These are phyloP conservation scores for Synanthedon andrenaeformis DNA, from an alignment of 2,888 invertebrate genomes.

Conservation along the genomic window DNA sequence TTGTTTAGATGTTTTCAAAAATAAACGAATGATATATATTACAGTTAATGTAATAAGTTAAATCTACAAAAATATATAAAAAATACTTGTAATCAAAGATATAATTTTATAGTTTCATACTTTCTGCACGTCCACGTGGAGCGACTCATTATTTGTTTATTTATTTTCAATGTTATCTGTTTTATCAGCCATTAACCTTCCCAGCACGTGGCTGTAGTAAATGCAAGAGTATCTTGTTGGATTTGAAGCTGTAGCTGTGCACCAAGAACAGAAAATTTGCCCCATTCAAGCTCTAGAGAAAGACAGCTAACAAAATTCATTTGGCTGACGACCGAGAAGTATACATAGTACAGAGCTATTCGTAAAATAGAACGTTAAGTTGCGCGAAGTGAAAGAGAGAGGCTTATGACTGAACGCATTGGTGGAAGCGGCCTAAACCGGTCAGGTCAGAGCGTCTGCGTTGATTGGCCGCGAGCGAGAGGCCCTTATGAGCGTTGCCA, in stretches of 20 bases:
- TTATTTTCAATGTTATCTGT: constrained; percentile 58
- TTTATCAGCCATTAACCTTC: constrained; percentile 64
- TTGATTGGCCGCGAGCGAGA: constrained; percentile 48
- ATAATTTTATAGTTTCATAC: too few species aligned
- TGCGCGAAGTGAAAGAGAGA: constrained; percentile 42
- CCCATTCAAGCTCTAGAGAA: constrained; percentile 69
- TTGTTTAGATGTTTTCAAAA: too few species aligned
- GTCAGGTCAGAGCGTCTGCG: constrained; percentile 63
- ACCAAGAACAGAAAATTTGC: constrained; percentile 60
- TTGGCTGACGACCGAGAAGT: constrained; percentile 69
- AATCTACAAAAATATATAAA: too few species aligned
- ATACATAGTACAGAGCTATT: constrained; percentile 69
- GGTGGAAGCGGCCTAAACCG: constrained; percentile 41
- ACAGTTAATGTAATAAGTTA: too few species aligned
- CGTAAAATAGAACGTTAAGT: constrained; percentile 67
- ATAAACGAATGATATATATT: too few species aligned
- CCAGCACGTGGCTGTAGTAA: constrained; percentile 60
- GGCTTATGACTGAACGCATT: constrained; percentile 21
- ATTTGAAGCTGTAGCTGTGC: constrained; percentile 69
- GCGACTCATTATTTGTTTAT: constrained; percentile 36
- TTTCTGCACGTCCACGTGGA: too few species aligned
- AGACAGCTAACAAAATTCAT: constrained; percentile 68
- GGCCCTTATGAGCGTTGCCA: constrained; percentile 22
- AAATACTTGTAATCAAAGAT: too few species aligned
- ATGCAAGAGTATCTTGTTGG: constrained; percentile 56